phyloP scores from a whole-genome alignment of 2,113 vertebrate genomes.

The Rhombomys opimus region DNA sequence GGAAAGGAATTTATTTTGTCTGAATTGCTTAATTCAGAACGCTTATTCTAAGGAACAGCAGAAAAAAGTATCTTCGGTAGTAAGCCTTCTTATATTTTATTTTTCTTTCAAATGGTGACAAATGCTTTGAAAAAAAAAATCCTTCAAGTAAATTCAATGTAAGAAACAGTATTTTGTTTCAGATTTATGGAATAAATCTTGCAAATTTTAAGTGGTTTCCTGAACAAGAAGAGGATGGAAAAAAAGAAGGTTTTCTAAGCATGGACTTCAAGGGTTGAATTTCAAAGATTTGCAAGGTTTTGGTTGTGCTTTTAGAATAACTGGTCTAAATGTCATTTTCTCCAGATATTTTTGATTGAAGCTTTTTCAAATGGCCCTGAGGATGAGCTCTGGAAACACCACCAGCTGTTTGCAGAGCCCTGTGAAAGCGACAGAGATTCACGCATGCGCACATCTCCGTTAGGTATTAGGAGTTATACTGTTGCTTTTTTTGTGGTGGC shows the following conservation, averaged over 20 bases:
- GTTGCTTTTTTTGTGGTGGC: background rate
- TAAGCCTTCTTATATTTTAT: slow-evolving; percentile 59
- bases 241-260: slow-evolving; percentile 28
- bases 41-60: background rate
- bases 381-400: background rate
- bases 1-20: slow-evolving; percentile 4
- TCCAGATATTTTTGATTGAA: background rate
- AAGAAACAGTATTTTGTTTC: slow-evolving; percentile 73
- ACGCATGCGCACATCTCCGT: background rate
- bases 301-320: slow-evolving; percentile 31
- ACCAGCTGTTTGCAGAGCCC: background rate
- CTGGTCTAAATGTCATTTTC: background rate
- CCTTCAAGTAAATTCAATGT: slow-evolving; percentile 56
- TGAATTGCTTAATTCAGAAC: slow-evolving; percentile 12
- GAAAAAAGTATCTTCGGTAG: slow-evolving; percentile 43
- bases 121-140: slow-evolving; percentile 72
- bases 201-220: slow-evolving; percentile 60
- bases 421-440: background rate
- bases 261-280: slow-evolving; percentile 62
- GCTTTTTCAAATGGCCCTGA: background rate
- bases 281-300: slow-evolving; percentile 23
- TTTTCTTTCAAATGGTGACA: slow-evolving; percentile 66
- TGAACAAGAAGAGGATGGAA: slow-evolving; percentile 21
- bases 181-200: background rate
- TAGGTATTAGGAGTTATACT: background rate